A percentile compares a stretch with the other conserved stretches of the same genome.
phyloP scores from a whole-genome alignment of 2,888 invertebrate genomes.

The Epirrhoe tristata region DNA sequence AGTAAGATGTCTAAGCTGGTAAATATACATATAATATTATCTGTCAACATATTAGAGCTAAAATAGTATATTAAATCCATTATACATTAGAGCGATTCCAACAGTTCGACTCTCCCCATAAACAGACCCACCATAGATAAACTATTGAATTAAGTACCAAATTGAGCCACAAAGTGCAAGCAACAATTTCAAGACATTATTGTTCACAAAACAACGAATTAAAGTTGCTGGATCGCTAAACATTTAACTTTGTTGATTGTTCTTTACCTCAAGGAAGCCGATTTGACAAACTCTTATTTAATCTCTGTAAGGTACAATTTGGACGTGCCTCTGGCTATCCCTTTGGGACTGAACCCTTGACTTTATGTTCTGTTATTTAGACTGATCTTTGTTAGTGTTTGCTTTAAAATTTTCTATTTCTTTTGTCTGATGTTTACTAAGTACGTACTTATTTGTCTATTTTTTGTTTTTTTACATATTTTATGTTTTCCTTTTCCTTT shows the following conservation, averaged over 20 bases:
- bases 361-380: too few relatives aligned
- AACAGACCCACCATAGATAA: conserved; percentile 66
- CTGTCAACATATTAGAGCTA: neutral
- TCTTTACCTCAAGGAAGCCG: neutral
- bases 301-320: too few relatives aligned
- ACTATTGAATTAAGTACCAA: conserved; percentile 73
- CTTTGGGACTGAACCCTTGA: too few relatives aligned
- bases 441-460: too few relatives aligned
- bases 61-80: conserved; percentile 48
- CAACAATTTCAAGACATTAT: conserved; percentile 64
- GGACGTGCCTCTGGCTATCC: too few relatives aligned
- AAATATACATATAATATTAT: neutral
- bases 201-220: conserved; percentile 43
- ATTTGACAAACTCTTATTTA: neutral
- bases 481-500: too few relatives aligned
- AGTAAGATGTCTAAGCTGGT: too few relatives aligned
- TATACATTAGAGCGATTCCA: conserved; percentile 45
- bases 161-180: conserved; percentile 67
- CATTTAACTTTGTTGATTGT: neutral
- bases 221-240: conserved; percentile 23
- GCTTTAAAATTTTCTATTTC: too few relatives aligned
- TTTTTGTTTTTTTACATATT: too few relatives aligned
- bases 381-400: too few relatives aligned
- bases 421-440: too few relatives aligned
- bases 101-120: conserved; percentile 59